phyloP scores from a whole-genome alignment of 2,888 invertebrate genomes.

The Orgyia antiqua region DNA sequence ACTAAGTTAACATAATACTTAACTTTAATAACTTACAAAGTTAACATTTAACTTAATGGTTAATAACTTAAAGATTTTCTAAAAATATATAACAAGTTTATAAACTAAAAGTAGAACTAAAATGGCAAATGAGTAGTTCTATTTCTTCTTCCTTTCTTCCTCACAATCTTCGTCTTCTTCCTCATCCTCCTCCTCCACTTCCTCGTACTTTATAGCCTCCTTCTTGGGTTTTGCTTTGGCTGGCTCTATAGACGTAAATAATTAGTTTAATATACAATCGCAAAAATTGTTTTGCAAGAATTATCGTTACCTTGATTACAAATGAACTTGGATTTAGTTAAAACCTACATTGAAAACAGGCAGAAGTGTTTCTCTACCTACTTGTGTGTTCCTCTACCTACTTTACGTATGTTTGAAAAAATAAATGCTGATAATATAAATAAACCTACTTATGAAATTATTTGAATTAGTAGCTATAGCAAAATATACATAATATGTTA shows the following conservation, averaged over 20 bases:
- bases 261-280: neutral
- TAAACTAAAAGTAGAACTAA: conserved; percentile 25
- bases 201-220: conserved; percentile 28
- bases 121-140: conserved; percentile 30
- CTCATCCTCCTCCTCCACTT: conserved; percentile 29
- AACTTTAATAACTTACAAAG: conserved; percentile 15
- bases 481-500: no score
- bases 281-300: no score
- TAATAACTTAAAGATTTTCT: no score
- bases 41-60: neutral
- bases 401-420: no score
- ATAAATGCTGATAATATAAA: no score
- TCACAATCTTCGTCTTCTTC: conserved; percentile 38
- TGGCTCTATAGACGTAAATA: conserved; percentile 36
- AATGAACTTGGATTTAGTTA: no score
- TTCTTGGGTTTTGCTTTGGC: conserved; percentile 37
- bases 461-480: no score
- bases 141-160: conserved; percentile 35
- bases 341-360: neutral
- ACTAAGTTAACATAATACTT: conserved; percentile 8
- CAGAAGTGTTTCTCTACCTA: no score
- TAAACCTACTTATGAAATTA: no score
- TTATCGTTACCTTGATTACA: no score
- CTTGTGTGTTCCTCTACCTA: no score
- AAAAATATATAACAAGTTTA: conserved; percentile 26